phyloP scores from a whole-genome alignment of 2,113 vertebrate genomes.

The crab-eating macaque (Macaca fascicularis) region DNA sequence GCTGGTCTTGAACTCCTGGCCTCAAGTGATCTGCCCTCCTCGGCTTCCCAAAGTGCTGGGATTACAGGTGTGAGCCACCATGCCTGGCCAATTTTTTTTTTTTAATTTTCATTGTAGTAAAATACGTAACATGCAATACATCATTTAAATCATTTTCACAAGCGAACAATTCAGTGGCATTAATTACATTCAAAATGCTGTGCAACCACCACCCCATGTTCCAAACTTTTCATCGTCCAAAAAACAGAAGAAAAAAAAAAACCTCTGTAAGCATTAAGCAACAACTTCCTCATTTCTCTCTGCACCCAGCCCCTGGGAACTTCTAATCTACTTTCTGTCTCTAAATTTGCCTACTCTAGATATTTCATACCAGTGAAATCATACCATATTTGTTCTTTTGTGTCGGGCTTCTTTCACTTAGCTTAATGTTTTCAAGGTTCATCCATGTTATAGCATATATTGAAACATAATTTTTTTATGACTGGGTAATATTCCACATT shows the following conservation, averaged over 20 bases:
- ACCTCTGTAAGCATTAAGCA: background rate
- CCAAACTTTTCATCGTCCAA: background rate
- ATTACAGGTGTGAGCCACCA: background rate
- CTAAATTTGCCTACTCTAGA: background rate
- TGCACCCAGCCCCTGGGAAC: background rate
- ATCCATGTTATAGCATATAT: background rate
- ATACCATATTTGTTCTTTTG: background rate
- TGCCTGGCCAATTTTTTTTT: background rate
- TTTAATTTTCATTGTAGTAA: background rate
- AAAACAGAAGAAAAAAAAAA: background rate
- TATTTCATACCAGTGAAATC: background rate
- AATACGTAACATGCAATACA: background rate
- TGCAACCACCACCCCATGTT: background rate
- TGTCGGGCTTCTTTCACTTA: background rate
- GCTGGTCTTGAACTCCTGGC: background rate
- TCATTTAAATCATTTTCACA: background rate
- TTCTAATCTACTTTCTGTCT: background rate
- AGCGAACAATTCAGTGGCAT: background rate
- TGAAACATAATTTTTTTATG: background rate
- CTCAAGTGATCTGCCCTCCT: background rate
- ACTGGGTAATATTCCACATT: background rate
- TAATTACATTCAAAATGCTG: background rate
- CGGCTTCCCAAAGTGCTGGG: background rate
- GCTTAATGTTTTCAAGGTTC: no score
- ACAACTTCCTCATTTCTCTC: no score